These are phyloP conservation scores for Antennarius maculatus DNA, from an alignment of 2,797 vertebrate species.

Conservation along the genomic window DNA sequence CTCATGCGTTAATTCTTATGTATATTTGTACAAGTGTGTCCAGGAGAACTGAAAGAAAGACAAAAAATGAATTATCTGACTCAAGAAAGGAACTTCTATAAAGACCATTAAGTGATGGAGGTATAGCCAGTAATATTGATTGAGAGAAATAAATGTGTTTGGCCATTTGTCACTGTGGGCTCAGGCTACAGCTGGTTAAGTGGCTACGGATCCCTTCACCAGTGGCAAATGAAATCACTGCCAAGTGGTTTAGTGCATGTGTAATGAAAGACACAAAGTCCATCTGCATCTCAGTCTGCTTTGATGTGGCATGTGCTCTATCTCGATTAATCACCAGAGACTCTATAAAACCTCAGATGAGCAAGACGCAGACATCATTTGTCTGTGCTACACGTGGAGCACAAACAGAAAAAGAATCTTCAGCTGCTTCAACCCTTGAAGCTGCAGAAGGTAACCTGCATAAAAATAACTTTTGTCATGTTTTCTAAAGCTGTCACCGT, in stretches of 20 bases:
- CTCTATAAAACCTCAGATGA: slow-evolving; percentile 53
- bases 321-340: slow-evolving; percentile 55
- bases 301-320: slow-evolving; percentile 63
- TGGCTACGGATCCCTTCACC: slow-evolving; percentile 63
- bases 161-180: slow-evolving; percentile 59
- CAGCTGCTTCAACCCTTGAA: neutral
- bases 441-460: too few species aligned
- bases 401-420: too few species aligned
- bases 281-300: slow-evolving; percentile 76
- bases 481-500: too few species aligned
- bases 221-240: slow-evolving; percentile 68
- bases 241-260: slow-evolving; percentile 73
- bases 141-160: slow-evolving; percentile 64
- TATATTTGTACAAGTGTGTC: neutral
- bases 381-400: slow-evolving; percentile 20
- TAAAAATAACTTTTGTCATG: too few species aligned
- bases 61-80: slow-evolving; percentile 44
- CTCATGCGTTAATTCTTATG: slow-evolving; percentile 62
- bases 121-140: slow-evolving; percentile 55
- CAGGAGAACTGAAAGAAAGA: slow-evolving; percentile 19
- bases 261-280: slow-evolving; percentile 76
- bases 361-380: slow-evolving; percentile 43
- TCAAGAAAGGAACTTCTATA: slow-evolving; percentile 63
- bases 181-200: slow-evolving; percentile 73
- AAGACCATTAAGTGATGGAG: slow-evolving; percentile 53